A percentile compares a stretch with the other conserved stretches of the same genome.
Conservation (phyloP, 2,888 invertebrate genomes). For the Acrobasis repandana region DNA sequence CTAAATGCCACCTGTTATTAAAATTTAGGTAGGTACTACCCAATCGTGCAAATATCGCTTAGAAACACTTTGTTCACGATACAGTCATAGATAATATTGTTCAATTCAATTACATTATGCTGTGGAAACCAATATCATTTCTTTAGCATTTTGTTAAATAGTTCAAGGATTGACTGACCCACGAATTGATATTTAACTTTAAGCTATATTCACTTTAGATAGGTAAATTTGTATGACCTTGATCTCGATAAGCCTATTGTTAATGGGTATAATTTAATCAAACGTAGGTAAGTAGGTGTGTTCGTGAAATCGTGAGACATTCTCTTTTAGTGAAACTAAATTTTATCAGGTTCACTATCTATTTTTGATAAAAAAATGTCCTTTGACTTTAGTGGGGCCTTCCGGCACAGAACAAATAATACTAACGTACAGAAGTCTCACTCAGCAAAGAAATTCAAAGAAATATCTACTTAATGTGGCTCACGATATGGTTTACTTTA, state of each 20-base stretch:
- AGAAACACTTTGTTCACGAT: neutral
- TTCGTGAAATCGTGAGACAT: no score
- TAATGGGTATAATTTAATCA: neutral
- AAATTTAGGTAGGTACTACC: no score
- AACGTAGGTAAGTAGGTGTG: neutral
- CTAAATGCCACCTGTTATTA: no score
- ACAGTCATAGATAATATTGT: neutral
- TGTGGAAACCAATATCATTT: conserved; percentile 16
- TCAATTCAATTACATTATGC: neutral
- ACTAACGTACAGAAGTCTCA: no score
- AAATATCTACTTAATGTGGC: no score
- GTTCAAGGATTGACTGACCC: conserved; percentile 20
- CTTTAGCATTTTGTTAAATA: conserved; percentile 22
- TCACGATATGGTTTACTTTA: no score
- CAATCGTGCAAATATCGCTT: neutral
- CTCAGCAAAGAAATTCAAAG: no score
- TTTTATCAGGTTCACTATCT: no score
- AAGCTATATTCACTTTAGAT: conserved; percentile 8
- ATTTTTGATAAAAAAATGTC: no score
- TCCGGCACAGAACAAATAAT: no score
- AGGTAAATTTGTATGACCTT: conserved; percentile 25
- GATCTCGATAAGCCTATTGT: conserved; percentile 25
- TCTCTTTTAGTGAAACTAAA: no score
- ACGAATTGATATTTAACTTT: conserved; percentile 15
- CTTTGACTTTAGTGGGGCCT: no score